Percentiles rank a stretch among this genome's conserved stretches.
phyloP scores from a whole-genome alignment of 2,888 invertebrate species.

The Chrysodeixis includens region DNA sequence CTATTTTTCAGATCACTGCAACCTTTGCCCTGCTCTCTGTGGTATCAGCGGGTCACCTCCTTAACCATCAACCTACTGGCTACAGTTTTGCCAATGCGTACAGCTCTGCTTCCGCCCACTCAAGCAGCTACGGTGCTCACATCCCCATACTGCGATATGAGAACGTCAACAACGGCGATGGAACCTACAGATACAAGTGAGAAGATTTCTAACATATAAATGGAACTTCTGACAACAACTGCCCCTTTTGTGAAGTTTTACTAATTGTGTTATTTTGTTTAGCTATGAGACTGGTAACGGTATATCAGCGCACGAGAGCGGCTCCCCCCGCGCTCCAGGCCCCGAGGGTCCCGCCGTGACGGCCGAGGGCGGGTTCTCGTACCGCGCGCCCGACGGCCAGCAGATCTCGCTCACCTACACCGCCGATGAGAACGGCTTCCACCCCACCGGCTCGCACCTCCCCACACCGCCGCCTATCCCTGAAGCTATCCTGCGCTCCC shows the following conservation, averaged over 20 bases:
- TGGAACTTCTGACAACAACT: too few relatives aligned
- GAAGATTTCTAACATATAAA: neutral
- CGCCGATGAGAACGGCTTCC: slow-evolving; percentile 92
- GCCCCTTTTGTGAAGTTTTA: too few relatives aligned
- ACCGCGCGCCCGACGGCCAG: slow-evolving; percentile 91
- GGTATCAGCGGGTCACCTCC: slow-evolving; percentile 66
- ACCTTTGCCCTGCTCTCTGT: slow-evolving; percentile 61
- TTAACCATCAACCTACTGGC: slow-evolving; percentile 47
- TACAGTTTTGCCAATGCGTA: slow-evolving; percentile 58
- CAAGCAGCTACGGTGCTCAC: slow-evolving; percentile 63
- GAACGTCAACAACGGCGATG: slow-evolving; percentile 90
- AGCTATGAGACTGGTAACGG: slow-evolving; percentile 91
- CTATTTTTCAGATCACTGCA: slow-evolving; percentile 64
- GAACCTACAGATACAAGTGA: slow-evolving; percentile 90
- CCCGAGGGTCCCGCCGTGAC: slow-evolving; percentile 84
- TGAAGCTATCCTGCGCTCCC: slow-evolving; percentile 85
- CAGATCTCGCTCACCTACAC: slow-evolving; percentile 90
- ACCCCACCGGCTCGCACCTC: slow-evolving; percentile 88
- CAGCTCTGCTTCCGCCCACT: slow-evolving; percentile 58
- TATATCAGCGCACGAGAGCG: slow-evolving; percentile 88
- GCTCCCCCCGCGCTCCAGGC: slow-evolving; percentile 85
- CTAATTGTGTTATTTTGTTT: too few relatives aligned
- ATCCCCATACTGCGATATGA: slow-evolving; percentile 90
- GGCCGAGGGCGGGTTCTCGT: slow-evolving; percentile 90
- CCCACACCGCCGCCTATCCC: slow-evolving; percentile 90